Percentiles rank a stretch among this genome's conserved stretches.
phyloP scores from a whole-genome alignment of 35 echinoderm and acorn worm genomes.

The Ophioderma brevispina region DNA sequence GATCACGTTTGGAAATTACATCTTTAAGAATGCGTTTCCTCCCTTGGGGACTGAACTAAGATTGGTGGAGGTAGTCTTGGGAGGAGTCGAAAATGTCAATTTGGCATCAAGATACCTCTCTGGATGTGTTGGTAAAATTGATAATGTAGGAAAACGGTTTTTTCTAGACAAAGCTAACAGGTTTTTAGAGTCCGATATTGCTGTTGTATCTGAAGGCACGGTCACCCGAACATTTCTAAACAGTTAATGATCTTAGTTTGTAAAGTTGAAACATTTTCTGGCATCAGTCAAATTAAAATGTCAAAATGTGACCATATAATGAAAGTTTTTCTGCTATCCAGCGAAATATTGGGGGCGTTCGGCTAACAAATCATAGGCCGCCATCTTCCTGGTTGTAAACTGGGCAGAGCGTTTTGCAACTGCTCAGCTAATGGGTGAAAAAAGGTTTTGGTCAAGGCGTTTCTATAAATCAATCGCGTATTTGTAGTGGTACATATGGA shows the following conservation, averaged over 20 bases:
- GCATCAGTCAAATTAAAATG: background rate
- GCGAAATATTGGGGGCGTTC: background rate
- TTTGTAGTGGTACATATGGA: background rate
- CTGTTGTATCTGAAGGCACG: no score
- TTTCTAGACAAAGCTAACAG: no score
- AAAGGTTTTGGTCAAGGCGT: background rate
- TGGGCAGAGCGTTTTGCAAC: background rate
- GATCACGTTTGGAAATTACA: background rate
- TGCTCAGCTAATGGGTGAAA: background rate
- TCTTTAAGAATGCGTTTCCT: background rate
- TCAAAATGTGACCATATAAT: background rate
- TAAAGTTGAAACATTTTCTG: background rate
- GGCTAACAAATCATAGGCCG: background rate
- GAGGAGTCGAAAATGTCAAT: no score
- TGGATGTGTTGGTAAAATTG: no score
- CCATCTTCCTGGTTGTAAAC: background rate
- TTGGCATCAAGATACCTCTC: no score
- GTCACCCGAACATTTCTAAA: background rate
- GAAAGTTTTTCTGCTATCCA: background rate
- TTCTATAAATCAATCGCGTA: background rate
- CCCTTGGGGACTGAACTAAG: background rate
- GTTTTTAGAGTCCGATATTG: no score
- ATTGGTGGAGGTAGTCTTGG: background rate
- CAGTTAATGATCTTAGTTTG: constrained; percentile 1
- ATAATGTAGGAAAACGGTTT: no score